Percentiles rank a stretch among this genome's conserved stretches.
Conservation (phyloP, 1,140 invertebrate genomes). For the Pemphigus obesinymphae region DNA sequence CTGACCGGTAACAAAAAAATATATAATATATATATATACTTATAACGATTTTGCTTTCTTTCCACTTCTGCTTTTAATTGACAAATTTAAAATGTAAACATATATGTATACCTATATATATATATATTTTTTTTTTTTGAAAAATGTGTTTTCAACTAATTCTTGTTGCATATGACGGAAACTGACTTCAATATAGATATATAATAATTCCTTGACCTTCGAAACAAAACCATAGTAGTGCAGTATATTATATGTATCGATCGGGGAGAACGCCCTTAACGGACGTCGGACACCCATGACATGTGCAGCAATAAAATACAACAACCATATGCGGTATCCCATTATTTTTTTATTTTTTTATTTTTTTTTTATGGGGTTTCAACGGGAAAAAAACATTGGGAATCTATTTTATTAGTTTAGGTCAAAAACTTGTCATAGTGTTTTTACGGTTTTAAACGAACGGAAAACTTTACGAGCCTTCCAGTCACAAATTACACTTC, state of each 20-base stretch:
- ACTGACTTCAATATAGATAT: no score
- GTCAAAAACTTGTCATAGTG: not conserved
- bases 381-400: not conserved
- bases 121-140: not conserved
- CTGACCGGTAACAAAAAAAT: not conserved
- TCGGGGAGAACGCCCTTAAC: not conserved
- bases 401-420: conserved; percentile 5
- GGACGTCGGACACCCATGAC: conserved; percentile 14
- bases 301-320: conserved; percentile 9
- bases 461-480: not conserved
- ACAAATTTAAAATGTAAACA: not conserved
- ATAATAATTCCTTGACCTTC: conserved; percentile 10
- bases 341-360: not conserved
- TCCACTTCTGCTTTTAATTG: not conserved
- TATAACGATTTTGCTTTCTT: not conserved
- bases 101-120: not conserved
- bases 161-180: not conserved
- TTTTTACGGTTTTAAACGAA: not conserved
- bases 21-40: not conserved
- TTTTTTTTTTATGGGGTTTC: conserved; percentile 2
- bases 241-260: not conserved
- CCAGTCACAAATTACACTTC: not conserved
- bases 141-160: not conserved
- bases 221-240: conserved; percentile 9
- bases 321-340: not conserved